Percentiles rank a stretch among this genome's conserved stretches.
These are phyloP conservation scores for Archips crataeganus DNA, from an alignment of 2,888 invertebrate genomes.

Conservation along the genomic window DNA sequence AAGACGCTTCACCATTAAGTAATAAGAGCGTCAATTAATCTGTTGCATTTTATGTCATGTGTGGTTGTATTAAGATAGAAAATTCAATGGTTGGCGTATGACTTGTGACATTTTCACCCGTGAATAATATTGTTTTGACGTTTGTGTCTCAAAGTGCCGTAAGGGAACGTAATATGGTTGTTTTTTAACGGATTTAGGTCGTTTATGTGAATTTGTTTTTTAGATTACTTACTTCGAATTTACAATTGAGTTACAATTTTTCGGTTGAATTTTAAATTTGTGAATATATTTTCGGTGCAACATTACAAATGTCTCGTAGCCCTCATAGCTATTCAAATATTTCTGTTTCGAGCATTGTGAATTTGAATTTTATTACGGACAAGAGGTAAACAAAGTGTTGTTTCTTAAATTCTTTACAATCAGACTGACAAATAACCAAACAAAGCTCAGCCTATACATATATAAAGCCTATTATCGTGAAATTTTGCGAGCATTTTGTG, in stretches of 20 bases:
- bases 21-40: neutral
- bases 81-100: neutral
- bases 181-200: neutral
- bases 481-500: no score
- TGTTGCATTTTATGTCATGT: neutral
- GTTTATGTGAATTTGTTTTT: slow-evolving; percentile 39
- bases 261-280: slow-evolving; percentile 39
- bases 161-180: slow-evolving; percentile 5
- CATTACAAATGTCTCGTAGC: slow-evolving; percentile 26
- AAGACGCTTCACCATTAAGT: slow-evolving; percentile 27
- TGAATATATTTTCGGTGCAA: slow-evolving; percentile 40
- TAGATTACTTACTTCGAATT: slow-evolving; percentile 39
- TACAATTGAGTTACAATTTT: slow-evolving; percentile 37
- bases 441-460: no score
- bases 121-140: neutral
- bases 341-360: neutral
- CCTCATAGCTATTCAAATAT: slow-evolving; percentile 35
- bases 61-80: slow-evolving; percentile 6
- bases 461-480: no score
- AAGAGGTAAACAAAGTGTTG: neutral
- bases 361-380: slow-evolving; percentile 6
- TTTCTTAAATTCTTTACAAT: no score
- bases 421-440: no score
- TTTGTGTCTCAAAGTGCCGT: slow-evolving; percentile 1
- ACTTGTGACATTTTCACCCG: slow-evolving; percentile 4